Conservation (phyloP, 2,888 invertebrate genomes). For the Acanthosepion pharaonis region DNA sequence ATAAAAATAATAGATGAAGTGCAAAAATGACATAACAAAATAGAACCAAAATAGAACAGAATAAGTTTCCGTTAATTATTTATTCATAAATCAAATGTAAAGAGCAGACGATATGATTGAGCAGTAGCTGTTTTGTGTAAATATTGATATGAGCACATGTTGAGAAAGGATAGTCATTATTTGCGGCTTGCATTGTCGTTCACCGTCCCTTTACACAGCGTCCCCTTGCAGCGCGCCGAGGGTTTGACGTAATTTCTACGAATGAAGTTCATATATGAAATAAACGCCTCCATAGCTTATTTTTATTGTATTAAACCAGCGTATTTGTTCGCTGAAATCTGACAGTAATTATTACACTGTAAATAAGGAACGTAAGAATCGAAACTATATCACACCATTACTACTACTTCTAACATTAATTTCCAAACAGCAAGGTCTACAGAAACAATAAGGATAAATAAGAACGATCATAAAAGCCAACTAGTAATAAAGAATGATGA, state of each 20-base stretch:
- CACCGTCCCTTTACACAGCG: neutral
- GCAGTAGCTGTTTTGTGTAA: neutral
- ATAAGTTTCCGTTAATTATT: neutral
- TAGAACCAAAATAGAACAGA: neutral
- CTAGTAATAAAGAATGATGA: too few relatives aligned
- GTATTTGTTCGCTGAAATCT: neutral
- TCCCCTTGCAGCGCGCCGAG: neutral
- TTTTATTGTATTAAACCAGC: neutral
- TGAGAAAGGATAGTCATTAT: neutral
- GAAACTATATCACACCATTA: too few relatives aligned
- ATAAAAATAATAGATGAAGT: neutral
- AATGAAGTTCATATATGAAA: neutral
- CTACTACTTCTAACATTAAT: too few relatives aligned
- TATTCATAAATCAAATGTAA: slow-evolving; percentile 33
- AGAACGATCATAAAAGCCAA: too few relatives aligned
- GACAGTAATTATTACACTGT: neutral
- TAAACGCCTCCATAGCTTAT: neutral
- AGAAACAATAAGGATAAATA: too few relatives aligned
- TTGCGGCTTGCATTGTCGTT: neutral
- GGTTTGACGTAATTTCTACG: neutral
- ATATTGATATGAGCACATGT: neutral
- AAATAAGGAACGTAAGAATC: too few relatives aligned
- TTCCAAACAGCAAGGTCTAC: too few relatives aligned
- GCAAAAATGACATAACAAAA: neutral
- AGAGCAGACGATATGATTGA: slow-evolving; percentile 11